Conservation (phyloP, 2,797 vertebrate species). For the Ctenopoma kingsleyae region DNA sequence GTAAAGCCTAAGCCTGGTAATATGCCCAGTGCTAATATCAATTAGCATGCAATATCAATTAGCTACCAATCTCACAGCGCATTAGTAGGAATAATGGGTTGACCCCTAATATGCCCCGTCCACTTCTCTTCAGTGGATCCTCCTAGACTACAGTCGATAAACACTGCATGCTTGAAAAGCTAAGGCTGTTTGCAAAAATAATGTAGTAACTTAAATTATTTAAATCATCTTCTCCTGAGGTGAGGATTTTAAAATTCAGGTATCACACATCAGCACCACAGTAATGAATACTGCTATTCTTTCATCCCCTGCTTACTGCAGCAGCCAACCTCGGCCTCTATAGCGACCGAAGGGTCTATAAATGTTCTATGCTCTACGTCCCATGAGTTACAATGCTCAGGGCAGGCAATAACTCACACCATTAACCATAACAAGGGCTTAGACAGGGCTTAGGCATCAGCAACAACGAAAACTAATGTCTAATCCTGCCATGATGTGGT, state of each 20-base stretch:
- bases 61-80: conserved; percentile 85
- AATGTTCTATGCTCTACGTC: conserved; percentile 79
- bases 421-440: conserved; percentile 86
- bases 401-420: conserved; percentile 85
- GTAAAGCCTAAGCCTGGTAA: conserved; percentile 53
- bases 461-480: conserved; percentile 77
- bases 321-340: conserved; percentile 59
- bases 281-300: conserved; percentile 56
- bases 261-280: conserved; percentile 29
- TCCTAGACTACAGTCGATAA: conserved; percentile 53
- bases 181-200: conserved; percentile 56
- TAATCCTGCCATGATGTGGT: conserved; percentile 67
- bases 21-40: conserved; percentile 73
- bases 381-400: conserved; percentile 81
- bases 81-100: conserved; percentile 84
- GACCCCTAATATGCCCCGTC: conserved; percentile 71
- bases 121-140: conserved; percentile 63
- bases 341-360: conserved; percentile 74
- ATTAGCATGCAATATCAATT: conserved; percentile 87
- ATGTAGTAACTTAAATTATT: conserved; percentile 52
- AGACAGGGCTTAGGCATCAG: conserved; percentile 75
- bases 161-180: conserved; percentile 45
- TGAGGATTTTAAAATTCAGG: conserved; percentile 55
- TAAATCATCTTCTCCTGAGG: conserved; percentile 45
- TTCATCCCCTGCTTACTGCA: conserved; percentile 56